Percentiles rank a stretch among this genome's conserved stretches.
These are phyloP conservation scores for Phrynosoma blainvillii DNA, from an alignment of 2,113 vertebrate genomes.

Conservation along the genomic window DNA sequence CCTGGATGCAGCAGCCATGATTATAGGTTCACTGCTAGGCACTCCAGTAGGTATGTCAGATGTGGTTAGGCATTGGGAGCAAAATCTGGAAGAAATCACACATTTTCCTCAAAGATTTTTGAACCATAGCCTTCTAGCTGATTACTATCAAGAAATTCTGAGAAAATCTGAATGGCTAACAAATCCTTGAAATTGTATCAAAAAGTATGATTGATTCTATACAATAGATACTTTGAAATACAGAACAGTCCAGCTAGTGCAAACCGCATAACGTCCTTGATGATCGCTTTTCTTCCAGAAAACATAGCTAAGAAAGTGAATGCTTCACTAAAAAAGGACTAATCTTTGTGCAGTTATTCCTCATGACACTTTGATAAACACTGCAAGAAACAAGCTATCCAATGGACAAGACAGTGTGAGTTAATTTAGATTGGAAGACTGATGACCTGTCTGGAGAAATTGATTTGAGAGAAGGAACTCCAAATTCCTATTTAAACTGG, in stretches of 20 bases:
- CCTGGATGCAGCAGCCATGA: neutral
- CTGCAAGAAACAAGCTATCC: neutral
- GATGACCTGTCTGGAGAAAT: neutral
- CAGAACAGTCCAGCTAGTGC: neutral
- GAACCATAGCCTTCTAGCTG: neutral
- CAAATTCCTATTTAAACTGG: neutral
- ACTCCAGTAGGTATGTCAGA: neutral
- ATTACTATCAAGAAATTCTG: neutral
- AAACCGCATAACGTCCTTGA: neutral
- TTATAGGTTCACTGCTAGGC: neutral
- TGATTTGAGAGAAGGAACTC: neutral
- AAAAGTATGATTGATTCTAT: neutral
- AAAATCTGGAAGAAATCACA: neutral
- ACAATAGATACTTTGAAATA: neutral
- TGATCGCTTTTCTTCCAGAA: neutral
- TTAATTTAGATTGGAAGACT: neutral
- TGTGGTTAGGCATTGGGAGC: neutral
- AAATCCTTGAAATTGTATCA: neutral
- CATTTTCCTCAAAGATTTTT: neutral
- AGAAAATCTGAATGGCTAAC: neutral
- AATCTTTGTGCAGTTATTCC: neutral
- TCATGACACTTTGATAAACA: neutral
- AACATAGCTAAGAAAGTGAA: neutral
- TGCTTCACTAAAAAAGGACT: neutral
- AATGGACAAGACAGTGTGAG: too few relatives aligned